Base-by-base conservation (phyloP, 2,797 vertebrate species). In the Gadopsis bispinosus region DNA sequence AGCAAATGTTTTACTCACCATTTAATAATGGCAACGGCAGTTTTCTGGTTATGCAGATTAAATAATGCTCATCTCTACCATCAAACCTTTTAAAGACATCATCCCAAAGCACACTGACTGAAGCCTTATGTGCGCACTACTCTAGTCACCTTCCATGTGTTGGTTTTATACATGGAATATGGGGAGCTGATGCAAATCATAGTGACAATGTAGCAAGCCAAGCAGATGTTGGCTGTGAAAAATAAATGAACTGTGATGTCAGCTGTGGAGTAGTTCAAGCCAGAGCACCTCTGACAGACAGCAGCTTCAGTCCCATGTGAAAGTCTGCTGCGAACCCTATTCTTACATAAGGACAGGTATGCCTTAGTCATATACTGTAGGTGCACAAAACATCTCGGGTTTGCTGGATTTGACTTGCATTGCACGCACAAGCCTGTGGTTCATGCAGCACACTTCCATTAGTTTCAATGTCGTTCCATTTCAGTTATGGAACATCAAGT, bases 141-240 rank as follows among this genome's bases (percentile, higher is more conserved):
- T 82, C 45, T 63, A 63, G 81, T 91, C 88, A 87, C 84, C 85
- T 88, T 89, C 88, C 81, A 84, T 87, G 89, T 91, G 84, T 88
- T 88, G 83, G 81, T 86, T 91, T 93, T 87, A 75, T 83, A 84
- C 85, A 69, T 87, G 87, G 75, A 88, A 91, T 92, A 81, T 62
- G 64, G 79, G 83, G 81, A 91, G 73, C 79, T 88, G 89, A 93
- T 87, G 88, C 80, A 88, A 92, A 93, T 92, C 84, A 82, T 88
- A 88, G 90, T 93, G 92, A 94, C 93, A 94, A 89, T 89, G 87
- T 87, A 91, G 93, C 92, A 93, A 93, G 87, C 82, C 93, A 92
- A 94, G 92, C 94, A 95, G 94, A 95, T 95, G 94, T 94, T 93
- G 87, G 76, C 86, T 66, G 92, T 95, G 88, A 95, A 95, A 95